Conservation (phyloP, 1,140 invertebrate genomes). For the Aphidius ervi region DNA sequence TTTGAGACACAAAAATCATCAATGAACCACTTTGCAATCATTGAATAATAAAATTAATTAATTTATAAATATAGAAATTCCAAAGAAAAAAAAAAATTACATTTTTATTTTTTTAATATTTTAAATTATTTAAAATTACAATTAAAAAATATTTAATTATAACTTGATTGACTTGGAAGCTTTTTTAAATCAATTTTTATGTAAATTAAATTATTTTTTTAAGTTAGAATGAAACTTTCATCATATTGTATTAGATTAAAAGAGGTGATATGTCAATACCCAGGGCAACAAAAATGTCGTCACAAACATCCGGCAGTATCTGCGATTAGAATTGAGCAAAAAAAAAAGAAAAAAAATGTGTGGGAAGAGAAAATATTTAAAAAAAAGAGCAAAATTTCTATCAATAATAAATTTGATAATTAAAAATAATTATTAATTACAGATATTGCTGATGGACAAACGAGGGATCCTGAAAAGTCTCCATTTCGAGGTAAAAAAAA, state of each 20-base stretch:
- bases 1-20: conserved; percentile 9
- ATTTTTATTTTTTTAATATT: too few species aligned
- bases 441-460: conserved; percentile 4
- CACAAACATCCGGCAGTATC: conserved; percentile 36
- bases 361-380: conserved; percentile 14
- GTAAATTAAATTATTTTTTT: too few species aligned
- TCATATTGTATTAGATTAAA: conserved; percentile 14
- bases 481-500: conserved; percentile 2
- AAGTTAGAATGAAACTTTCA: background rate
- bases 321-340: conserved; percentile 27
- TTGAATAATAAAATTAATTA: background rate
- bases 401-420: background rate
- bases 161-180: too few species aligned
- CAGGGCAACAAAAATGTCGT: conserved; percentile 20
- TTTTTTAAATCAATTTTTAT: too few species aligned
- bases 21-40: conserved; percentile 9
- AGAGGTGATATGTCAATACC: background rate
- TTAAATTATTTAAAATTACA: too few species aligned
- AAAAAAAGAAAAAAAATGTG: conserved; percentile 5
- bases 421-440: background rate
- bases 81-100: too few species aligned
- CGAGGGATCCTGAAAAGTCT: background rate
- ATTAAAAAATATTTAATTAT: too few species aligned
- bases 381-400: background rate
- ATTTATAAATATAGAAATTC: too few species aligned